phyloP scores from a whole-genome alignment of 1,140 invertebrate genomes.

The Aporrectodea caliginosa region DNA sequence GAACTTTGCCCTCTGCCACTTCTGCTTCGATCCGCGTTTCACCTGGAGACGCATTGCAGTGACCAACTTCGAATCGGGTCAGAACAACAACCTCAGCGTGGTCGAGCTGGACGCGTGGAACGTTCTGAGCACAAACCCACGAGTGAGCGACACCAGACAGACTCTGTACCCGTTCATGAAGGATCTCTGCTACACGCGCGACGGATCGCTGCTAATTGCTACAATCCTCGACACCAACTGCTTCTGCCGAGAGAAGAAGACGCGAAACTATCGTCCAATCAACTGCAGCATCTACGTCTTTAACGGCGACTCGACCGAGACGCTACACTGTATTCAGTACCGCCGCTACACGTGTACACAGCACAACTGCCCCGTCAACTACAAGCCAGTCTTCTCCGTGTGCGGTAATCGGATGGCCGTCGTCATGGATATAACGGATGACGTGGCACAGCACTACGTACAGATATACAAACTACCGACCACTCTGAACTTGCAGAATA shows the following conservation, averaged over 20 bases:
- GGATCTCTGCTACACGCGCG: constrained; percentile 48
- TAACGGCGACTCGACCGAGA: constrained; percentile 47
- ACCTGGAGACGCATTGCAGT: constrained; percentile 49
- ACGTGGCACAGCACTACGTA: constrained; percentile 42
- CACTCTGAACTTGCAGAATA: constrained; percentile 44
- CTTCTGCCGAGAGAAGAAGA: constrained; percentile 49
- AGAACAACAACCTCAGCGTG: constrained; percentile 51
- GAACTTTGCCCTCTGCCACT: constrained; percentile 45
- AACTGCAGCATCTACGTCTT: constrained; percentile 52
- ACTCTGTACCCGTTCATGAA: constrained; percentile 47
- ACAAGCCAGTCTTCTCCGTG: constrained; percentile 50
- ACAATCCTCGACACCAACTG: constrained; percentile 46
- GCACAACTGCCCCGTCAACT: constrained; percentile 52
- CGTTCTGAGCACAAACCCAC: constrained; percentile 42
- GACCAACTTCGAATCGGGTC: constrained; percentile 47
- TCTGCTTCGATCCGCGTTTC: constrained; percentile 53
- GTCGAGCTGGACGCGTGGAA: constrained; percentile 42
- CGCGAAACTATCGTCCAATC: constrained; percentile 43
- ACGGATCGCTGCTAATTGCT: constrained; percentile 51
- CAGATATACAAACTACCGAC: constrained; percentile 53
- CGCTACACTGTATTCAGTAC: constrained; percentile 53
- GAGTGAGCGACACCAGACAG: constrained; percentile 44
- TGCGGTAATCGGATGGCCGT: constrained; percentile 54
- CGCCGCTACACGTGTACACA: constrained; percentile 49
- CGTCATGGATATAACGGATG: constrained; percentile 49